Conservation (phyloP, 2,888 invertebrate genomes). For the Syritta pipiens region DNA sequence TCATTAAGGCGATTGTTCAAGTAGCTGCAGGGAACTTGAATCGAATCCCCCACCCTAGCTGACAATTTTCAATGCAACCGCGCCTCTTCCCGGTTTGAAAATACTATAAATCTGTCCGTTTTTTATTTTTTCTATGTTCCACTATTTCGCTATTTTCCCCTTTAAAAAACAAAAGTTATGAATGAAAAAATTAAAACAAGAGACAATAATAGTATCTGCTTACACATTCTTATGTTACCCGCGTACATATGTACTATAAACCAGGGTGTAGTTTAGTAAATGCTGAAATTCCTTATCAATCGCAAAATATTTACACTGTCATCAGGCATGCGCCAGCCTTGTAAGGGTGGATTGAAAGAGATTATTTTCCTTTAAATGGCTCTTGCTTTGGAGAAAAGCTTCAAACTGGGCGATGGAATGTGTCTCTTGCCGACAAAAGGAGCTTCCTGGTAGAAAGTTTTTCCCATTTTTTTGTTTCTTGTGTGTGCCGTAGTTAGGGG, state of each 20-base stretch:
- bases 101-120: no score
- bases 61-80: background rate
- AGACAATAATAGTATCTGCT: slow-evolving; percentile 22
- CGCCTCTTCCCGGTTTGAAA: slow-evolving; percentile 7
- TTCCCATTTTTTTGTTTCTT: slow-evolving; percentile 3
- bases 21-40: no score
- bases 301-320: slow-evolving; percentile 44
- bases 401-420: slow-evolving; percentile 27
- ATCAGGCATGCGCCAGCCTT: slow-evolving; percentile 36
- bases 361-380: background rate
- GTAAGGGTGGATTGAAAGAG: slow-evolving; percentile 32
- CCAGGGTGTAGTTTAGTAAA: slow-evolving; percentile 1
- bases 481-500: slow-evolving; percentile 40
- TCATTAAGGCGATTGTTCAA: no score
- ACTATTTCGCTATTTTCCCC: no score
- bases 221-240: slow-evolving; percentile 2
- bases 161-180: slow-evolving; percentile 16
- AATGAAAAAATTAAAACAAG: slow-evolving; percentile 29
- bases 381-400: background rate
- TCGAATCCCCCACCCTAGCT: no score
- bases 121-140: no score
- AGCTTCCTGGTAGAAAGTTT: slow-evolving; percentile 27
- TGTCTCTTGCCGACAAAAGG: slow-evolving; percentile 1
- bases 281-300: slow-evolving; percentile 46
- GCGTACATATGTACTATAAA: slow-evolving; percentile 15